Base-by-base conservation (phyloP, 2,888 invertebrate genomes). In the Pecten maximus region DNA sequence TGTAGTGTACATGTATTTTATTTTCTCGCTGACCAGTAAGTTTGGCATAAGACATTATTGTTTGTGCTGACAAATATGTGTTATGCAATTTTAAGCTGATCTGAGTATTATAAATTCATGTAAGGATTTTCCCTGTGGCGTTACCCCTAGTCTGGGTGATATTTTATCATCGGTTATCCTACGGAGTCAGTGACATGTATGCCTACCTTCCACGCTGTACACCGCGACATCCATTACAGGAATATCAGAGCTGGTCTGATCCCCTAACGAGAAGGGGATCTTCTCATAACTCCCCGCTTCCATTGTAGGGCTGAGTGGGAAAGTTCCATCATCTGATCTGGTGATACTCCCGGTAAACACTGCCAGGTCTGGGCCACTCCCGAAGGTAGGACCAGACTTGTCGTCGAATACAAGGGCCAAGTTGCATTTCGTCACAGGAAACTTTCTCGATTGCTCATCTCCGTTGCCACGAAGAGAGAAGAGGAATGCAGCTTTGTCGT, bases 171-270 rank as follows among this genome's bases (percentile, higher is more conserved):
- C n/a, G n/a, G n/a, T n/a, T n/a, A n/a, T n/a, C n/a, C n/a, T n/a
- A n/a, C n/a, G n/a, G n/a, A n/a, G n/a, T n/a, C 19, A 54, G 23
- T 2, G n/a, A 23, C 54, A 35, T 12, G 12, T 48, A 15, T 74
- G 44, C 50, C n/a, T 39, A 90, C 90, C 88, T 90, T 74, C 40
- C 6, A 90, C 88, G 39, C 88, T 40, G 44, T 60, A 90, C 19
- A 90, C 90, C 15, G 40, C 40, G 39, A 88, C 40, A 60, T 90
- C 88, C 35, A 60, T 10, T 23, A 88, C 90, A 4, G 88, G 60
- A 35, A 88, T 74, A 28, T 0, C 28, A 12, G 88, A 54, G n/a
- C n/a, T 39, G 23, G 74, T 90, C 2, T 88, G 28, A 3, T 50
- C 88, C 40, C 60, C 50, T 3, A 88, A 28, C 0, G 90, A 88